These are phyloP conservation scores for Mythimna impura DNA, from an alignment of 2,888 invertebrate genomes.

Conservation along the genomic window DNA sequence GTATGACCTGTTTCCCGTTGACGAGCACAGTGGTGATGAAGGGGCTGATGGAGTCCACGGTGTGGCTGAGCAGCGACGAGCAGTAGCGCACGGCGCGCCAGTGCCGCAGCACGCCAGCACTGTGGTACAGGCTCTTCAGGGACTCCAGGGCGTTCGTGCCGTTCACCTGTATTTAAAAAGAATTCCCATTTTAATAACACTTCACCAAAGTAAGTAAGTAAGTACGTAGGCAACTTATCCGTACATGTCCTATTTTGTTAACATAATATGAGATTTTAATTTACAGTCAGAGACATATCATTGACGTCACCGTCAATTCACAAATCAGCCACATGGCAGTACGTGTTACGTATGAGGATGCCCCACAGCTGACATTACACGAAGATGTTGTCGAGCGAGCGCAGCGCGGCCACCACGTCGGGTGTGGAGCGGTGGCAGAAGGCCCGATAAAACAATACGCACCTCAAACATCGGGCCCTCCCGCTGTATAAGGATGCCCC, in stretches of 20 bases:
- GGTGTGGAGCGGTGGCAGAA: conserved; percentile 92
- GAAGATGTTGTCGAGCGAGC: conserved; percentile 93
- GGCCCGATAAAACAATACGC: conserved; percentile 80
- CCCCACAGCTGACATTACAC: conserved; percentile 96
- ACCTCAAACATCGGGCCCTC: conserved; percentile 96
- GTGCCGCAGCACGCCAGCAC: conserved; percentile 96
- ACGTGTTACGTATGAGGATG: conserved; percentile 91
- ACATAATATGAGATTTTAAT: no score
- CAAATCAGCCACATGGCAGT: conserved; percentile 72
- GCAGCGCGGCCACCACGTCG: conserved; percentile 94
- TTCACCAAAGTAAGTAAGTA: no score
- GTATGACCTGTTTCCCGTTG: conserved; percentile 97
- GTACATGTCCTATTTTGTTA: no score
- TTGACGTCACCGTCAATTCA: no score
- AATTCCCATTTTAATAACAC: conserved; percentile 55
- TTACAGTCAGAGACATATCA: no score
- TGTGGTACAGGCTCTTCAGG: conserved; percentile 93
- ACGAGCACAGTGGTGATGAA: conserved; percentile 99
- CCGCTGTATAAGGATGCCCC: conserved; percentile 94
- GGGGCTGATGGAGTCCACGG: conserved; percentile 99
- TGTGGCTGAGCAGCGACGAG: conserved; percentile 97
- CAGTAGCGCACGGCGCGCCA: conserved; percentile 99
- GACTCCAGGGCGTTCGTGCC: conserved; percentile 92
- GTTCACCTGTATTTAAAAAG: conserved; percentile 76
- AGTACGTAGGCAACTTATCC: no score